These are phyloP conservation scores for Sisor rabdophorus DNA, from an alignment of 2,113 vertebrate species.

Conservation along the genomic window DNA sequence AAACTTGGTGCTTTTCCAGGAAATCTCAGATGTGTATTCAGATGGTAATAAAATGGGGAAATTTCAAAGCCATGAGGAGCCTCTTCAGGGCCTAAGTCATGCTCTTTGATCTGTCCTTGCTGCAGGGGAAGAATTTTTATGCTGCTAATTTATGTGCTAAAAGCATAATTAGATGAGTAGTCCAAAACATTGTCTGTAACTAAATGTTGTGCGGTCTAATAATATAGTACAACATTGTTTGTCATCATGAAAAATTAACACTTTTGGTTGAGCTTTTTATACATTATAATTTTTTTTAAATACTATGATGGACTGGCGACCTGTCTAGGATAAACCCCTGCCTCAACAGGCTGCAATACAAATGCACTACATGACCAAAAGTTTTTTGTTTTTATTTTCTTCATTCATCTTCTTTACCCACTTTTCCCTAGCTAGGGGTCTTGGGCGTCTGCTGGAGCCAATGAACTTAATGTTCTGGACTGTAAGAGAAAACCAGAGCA, in stretches of 20 bases:
- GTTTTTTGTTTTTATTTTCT: too few relatives aligned
- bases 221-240: neutral
- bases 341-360: too few relatives aligned
- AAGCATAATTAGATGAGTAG: conserved; percentile 1
- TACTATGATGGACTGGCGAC: too few relatives aligned
- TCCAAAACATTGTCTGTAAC: neutral
- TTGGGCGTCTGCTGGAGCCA: too few relatives aligned
- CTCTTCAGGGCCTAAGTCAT: conserved; percentile 26
- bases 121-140: conserved; percentile 21
- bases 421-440: too few relatives aligned
- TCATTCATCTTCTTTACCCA: too few relatives aligned
- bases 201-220: neutral
- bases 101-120: conserved; percentile 36
- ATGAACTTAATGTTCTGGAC: too few relatives aligned
- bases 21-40: conserved; percentile 55
- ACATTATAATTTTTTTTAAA: neutral
- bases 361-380: too few relatives aligned
- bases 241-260: neutral
- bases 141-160: conserved; percentile 28
- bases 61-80: conserved; percentile 49
- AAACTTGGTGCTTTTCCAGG: conserved; percentile 56
- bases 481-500: too few relatives aligned
- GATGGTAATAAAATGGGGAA: conserved; percentile 59
- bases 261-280: neutral
- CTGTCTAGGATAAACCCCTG: too few relatives aligned